Conservation (phyloP, 1,140 invertebrate genomes). For the Goniozus legneri region DNA sequence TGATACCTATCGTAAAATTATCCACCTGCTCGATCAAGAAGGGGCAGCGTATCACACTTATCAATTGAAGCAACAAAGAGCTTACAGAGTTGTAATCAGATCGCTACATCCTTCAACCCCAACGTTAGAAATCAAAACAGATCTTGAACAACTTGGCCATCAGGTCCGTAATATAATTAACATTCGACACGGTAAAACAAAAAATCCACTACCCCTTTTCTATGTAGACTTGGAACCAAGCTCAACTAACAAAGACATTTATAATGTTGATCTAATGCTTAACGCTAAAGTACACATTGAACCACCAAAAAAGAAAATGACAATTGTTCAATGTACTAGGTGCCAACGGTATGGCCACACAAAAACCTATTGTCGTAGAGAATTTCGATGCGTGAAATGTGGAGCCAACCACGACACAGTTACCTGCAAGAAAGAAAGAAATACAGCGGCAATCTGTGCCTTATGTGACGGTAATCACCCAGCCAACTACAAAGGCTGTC, state of each 20-base stretch:
- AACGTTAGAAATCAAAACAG: constrained; percentile 25
- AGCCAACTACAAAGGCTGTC: constrained; percentile 42
- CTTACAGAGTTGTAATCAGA: constrained; percentile 34
- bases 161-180: constrained; percentile 28
- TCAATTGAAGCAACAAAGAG: constrained; percentile 36
- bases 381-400: constrained; percentile 41
- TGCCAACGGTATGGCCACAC: constrained; percentile 45
- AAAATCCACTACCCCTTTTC: constrained; percentile 33
- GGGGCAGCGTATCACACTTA: constrained; percentile 35
- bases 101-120: constrained; percentile 31
- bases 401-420: constrained; percentile 28
- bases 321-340: constrained; percentile 33
- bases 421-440: constrained; percentile 27
- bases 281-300: constrained; percentile 33
- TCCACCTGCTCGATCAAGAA: constrained; percentile 13
- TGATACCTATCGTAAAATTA: constrained; percentile 10
- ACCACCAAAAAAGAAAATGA: constrained; percentile 27
- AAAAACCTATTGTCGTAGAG: constrained; percentile 32
- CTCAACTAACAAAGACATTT: constrained; percentile 40
- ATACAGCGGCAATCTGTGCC: constrained; percentile 33
- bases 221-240: constrained; percentile 36
- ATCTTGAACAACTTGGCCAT: constrained; percentile 24
- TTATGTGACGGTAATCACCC: constrained; percentile 37
- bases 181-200: constrained; percentile 21
- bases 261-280: constrained; percentile 28